Evolutionary conservation across 2,888 invertebrate species (phyloP), one percentile per base, ranked within the genome.

Genomic region (Itoplectis maculator): DNA sequence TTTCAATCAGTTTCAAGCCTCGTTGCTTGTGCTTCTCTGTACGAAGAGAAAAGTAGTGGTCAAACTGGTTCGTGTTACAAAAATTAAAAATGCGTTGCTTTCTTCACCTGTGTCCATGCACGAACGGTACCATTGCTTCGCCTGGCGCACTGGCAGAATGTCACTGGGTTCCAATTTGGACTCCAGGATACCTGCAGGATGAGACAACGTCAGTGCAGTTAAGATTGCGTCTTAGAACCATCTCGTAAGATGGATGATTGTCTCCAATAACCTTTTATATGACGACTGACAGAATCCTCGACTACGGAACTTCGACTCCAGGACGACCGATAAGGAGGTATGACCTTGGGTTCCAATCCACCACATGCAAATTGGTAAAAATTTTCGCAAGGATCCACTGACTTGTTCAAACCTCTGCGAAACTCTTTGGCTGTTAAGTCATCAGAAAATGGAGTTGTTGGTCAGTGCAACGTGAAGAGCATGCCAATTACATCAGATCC

Each of bases 1-100:
- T 88, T 84, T 94, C 90, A 63, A 96, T 94, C 0, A 96, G 96
- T 65, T 93, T 92, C 56, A 95, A 92, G 23, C 95, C 95, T 66
- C 94, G 93, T n/a, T 88, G 89, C 91, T 96, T 96, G 23, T 96
- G 65, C 2, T 45, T 61, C 23, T 82, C 85, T 85, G 49, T 11
- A 72, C 65, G 37, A 4, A 11, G 8, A 7, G 2, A 37, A 35
- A n/a, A n/a, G 66, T n/a, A 9, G 0, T 15, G 9, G 47, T 35
- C 42, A 6, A 47, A 8, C 23, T 18, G 23, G 47, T 74, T 4
- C 0, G 35, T 29, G 35, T 45, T 35, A 42, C 15, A n/a, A 18
- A 65, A n/a, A 35, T 51, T 23, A n/a, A 23, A 72, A 49, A 23
- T n/a, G n/a, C n/a, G 37, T 37, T 2, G 5, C 18, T 6, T 61